phyloP scores from a whole-genome alignment of 2,113 vertebrate genomes.

The Myiagra hebetior region DNA sequence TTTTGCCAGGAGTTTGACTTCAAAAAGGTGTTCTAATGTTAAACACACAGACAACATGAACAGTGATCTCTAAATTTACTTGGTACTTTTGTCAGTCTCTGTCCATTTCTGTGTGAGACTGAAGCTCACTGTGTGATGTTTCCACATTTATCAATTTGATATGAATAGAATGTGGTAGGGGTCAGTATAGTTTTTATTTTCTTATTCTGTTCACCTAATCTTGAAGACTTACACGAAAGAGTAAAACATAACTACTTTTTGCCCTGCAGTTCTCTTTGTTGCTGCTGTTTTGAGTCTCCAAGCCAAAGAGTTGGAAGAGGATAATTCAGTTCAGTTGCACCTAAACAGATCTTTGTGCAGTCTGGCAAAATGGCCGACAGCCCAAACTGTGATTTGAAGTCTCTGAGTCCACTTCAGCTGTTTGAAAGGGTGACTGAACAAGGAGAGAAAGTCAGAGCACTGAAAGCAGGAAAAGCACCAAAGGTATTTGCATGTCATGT shows the following conservation, averaged over 20 bases:
- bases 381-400: constrained; percentile 52
- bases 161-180: not conserved
- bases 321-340: not conserved
- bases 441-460: constrained; percentile 80
- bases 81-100: not conserved
- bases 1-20: not conserved
- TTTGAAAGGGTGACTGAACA: constrained; percentile 82
- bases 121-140: not conserved
- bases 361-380: constrained; percentile 75
- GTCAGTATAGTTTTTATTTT: not conserved
- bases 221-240: not conserved
- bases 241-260: not conserved
- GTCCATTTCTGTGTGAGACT: not conserved
- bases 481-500: constrained; percentile 73
- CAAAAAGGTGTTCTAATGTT: not conserved
- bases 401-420: constrained; percentile 75
- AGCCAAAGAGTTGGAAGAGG: not conserved
- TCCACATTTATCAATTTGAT: not conserved
- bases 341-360: not conserved
- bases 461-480: constrained; percentile 84
- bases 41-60: not conserved
- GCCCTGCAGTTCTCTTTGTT: not conserved
- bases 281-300: not conserved
- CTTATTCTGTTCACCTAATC: not conserved
- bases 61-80: not conserved